phyloP scores from a whole-genome alignment of 2,113 vertebrate genomes.

The Gallinago jamesoni region DNA sequence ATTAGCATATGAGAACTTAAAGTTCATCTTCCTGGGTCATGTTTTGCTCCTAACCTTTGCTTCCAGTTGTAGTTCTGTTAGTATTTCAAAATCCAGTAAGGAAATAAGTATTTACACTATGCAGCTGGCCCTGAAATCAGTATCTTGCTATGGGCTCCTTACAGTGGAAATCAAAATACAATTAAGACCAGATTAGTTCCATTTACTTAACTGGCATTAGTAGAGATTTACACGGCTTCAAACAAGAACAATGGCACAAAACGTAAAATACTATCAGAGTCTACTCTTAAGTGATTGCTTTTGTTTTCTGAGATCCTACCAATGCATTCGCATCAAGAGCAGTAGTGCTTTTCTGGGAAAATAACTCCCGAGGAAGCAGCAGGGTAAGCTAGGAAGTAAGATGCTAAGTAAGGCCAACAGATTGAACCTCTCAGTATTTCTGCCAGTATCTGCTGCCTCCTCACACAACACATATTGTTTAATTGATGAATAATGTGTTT shows the following conservation, averaged over 20 bases:
- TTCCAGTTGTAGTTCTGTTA: not conserved
- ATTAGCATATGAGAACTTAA: not conserved
- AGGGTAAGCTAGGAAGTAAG: not conserved
- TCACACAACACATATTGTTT: not conserved
- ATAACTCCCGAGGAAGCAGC: not conserved
- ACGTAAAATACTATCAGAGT: not conserved
- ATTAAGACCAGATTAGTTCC: not conserved
- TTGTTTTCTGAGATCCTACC: not conserved
- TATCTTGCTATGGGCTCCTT: not conserved
- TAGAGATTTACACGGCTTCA: not conserved
- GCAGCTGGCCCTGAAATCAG: not conserved
- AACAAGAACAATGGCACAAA: not conserved
- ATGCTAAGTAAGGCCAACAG: not conserved
- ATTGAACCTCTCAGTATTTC: not conserved
- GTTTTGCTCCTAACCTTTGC: not conserved
- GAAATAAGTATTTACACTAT: not conserved
- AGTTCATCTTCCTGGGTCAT: not conserved
- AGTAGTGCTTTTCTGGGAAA: not conserved
- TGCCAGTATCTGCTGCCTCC: not conserved
- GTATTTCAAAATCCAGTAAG: not conserved
- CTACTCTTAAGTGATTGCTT: not conserved
- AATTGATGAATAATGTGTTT: not conserved
- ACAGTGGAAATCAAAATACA: not conserved
- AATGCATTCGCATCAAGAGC: not conserved
- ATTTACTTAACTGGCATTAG: constrained; percentile 13